Percentiles rank a stretch among this genome's conserved stretches.
Evolutionary conservation across 1,140 invertebrate genomes (phyloP).

Genomic region (Drosophila busckii): DNA sequence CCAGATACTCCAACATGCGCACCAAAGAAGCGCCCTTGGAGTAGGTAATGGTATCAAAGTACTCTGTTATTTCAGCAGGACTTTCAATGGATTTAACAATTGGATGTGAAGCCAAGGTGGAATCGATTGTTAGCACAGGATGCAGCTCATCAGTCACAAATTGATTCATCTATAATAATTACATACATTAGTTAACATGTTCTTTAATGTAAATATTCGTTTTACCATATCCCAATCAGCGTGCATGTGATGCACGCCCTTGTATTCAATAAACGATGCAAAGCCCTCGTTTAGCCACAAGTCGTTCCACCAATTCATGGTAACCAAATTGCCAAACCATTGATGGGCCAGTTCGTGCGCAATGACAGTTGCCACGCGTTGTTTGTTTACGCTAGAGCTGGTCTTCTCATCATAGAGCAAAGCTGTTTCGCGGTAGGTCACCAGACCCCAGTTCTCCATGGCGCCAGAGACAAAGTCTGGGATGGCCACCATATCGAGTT

Average conservation of each 20-base stretch:
- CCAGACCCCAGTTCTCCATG: constrained; percentile 96
- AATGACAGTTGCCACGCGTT: constrained; percentile 89
- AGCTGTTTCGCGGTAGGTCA: constrained; percentile 90
- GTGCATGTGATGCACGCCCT: constrained; percentile 85
- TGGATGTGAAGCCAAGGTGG: constrained; percentile 91
- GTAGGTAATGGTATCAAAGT: constrained; percentile 96
- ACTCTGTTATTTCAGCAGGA: constrained; percentile 93
- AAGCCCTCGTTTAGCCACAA: constrained; percentile 96
- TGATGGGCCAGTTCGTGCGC: constrained; percentile 95
- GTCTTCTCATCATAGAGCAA: constrained; percentile 86
- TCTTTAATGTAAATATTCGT: not conserved
- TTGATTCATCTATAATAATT: constrained; percentile 81
- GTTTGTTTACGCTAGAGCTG: constrained; percentile 87
- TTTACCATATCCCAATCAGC: constrained; percentile 91
- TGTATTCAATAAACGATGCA: constrained; percentile 91
- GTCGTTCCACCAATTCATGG: constrained; percentile 95
- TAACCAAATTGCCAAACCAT: constrained; percentile 95
- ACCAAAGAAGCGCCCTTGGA: constrained; percentile 94
- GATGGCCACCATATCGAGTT: constrained; percentile 94
- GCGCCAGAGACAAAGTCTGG: constrained; percentile 97
- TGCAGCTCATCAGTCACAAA: constrained; percentile 88
- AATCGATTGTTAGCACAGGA: constrained; percentile 87
- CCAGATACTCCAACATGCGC: constrained; percentile 93
- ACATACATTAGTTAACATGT: not conserved
- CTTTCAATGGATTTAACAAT: constrained; percentile 90